These are phyloP conservation scores for Tinamus major DNA, from an alignment of 2,797 vertebrate species.

Conservation along the genomic window DNA sequence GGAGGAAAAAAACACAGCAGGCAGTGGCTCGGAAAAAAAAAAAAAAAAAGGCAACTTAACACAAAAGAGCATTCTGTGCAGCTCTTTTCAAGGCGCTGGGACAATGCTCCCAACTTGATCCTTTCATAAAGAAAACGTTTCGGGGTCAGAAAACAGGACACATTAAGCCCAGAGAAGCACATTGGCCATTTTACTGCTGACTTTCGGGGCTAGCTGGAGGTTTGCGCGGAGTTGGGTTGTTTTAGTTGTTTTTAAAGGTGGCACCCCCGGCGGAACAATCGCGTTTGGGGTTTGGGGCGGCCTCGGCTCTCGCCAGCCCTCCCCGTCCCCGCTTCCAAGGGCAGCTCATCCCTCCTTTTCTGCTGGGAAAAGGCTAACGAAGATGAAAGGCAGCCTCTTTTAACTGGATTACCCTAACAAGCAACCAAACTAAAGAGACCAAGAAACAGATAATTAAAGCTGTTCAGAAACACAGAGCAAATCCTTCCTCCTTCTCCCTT, in stretches of 20 bases:
- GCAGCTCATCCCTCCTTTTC: slow-evolving; percentile 22
- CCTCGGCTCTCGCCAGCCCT: neutral
- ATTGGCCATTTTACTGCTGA: slow-evolving; percentile 83
- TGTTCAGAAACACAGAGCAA: slow-evolving; percentile 74
- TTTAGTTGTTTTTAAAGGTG: slow-evolving; percentile 53
- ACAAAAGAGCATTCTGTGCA: slow-evolving; percentile 95
- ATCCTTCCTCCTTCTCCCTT: slow-evolving; percentile 72
- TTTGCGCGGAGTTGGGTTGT: slow-evolving; percentile 57
- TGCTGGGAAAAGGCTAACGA: slow-evolving; percentile 69
- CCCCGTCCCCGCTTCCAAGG: neutral
- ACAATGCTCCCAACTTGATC: slow-evolving; percentile 86
- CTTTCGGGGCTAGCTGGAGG: slow-evolving; percentile 84
- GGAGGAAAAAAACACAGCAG: slow-evolving; percentile 77
- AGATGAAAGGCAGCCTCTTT: slow-evolving; percentile 83
- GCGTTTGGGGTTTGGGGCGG: slow-evolving; percentile 44
- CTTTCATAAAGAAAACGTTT: slow-evolving; percentile 89
- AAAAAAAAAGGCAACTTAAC: slow-evolving; percentile 80
- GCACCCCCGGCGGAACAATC: slow-evolving; percentile 45
- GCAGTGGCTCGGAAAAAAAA: slow-evolving; percentile 75
- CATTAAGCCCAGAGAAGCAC: slow-evolving; percentile 82
- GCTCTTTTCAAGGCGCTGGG: slow-evolving; percentile 90
- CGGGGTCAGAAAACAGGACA: slow-evolving; percentile 87
- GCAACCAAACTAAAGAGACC: slow-evolving; percentile 77
- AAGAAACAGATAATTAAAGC: slow-evolving; percentile 83
- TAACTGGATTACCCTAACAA: slow-evolving; percentile 84